Evolutionary conservation across 2,888 invertebrate species (phyloP), one percentile per base, ranked within the genome.

Genomic region (Aphrophora alni): DNA sequence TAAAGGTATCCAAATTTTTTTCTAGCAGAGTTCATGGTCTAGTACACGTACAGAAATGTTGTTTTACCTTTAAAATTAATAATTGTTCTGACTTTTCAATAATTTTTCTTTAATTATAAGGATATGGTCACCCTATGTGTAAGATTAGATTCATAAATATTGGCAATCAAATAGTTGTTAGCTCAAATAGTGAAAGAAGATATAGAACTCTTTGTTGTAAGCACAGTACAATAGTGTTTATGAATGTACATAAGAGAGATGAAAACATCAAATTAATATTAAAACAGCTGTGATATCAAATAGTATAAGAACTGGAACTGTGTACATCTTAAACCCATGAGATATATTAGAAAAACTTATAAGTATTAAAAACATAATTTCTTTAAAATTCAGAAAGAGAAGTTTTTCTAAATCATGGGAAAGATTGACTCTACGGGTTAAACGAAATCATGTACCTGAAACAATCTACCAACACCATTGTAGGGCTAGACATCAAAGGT

Each of bases 271-370:
- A 59, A 79, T 59, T 59, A 59, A 59, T 59, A 79, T 69, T n/a
- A 73, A 79, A 79, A 79, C 78, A 79, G 59, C 78, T 79, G 78
- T 79, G 78, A 79, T 79, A 79, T 79, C 78, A 79, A 79, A 69
- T 79, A 79, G 38, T 74, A 68, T 79, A 79, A 79, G 78, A 33
- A 59, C 59, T 59, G 59, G 59, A 38, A 74, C 38, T 74, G 78
- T 74, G 69, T 74, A 24, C n/a, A 59, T 38, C 69, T 68, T 68
- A 68, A 33, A 24, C 59, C 44, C 59, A 59, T 59, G 59, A 21
- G 59, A 21, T 21, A 5, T 21, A 21, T 59, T 59, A 59, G 59
- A 59, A 44, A 44, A 44, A 59, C 59, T 59, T 59, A 59, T 2
- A 14, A 14, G 14, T 44, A 17, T 44, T 44, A 12, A 17, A 44